Evolutionary conservation across 2,888 invertebrate species (phyloP).

Genomic region (Rhingia rostrata): DNA sequence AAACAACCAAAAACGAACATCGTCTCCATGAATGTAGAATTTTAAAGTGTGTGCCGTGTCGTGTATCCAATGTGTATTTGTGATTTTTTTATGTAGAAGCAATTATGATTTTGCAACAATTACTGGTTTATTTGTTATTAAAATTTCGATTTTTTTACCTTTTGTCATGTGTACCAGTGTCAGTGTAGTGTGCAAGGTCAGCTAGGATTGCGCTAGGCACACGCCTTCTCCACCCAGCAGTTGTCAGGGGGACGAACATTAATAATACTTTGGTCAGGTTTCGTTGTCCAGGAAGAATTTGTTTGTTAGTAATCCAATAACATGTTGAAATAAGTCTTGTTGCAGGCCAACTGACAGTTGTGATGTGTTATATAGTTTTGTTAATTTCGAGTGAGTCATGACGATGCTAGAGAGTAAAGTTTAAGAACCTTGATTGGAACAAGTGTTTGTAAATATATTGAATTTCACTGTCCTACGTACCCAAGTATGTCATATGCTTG

Average conservation of each 20-base stretch:
- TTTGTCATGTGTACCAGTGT: background rate
- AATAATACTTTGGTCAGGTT: background rate
- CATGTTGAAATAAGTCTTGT: background rate
- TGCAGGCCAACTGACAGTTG: conserved; percentile 5
- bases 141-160: background rate
- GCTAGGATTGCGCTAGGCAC: conserved; percentile 26
- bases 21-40: conserved; percentile 14
- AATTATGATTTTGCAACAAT: conserved; percentile 19
- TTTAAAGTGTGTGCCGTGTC: background rate
- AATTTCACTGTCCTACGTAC: too few species aligned
- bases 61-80: conserved; percentile 18
- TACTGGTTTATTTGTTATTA: conserved; percentile 16
- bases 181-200: conserved; percentile 33
- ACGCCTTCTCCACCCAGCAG: background rate
- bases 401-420: background rate
- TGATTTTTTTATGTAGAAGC: background rate
- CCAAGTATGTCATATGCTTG: too few species aligned
- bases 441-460: background rate
- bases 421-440: background rate
- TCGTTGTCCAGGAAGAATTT: background rate
- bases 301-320: background rate
- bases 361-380: conserved; percentile 10
- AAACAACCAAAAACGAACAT: conserved; percentile 32
- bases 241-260: background rate
- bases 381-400: conserved; percentile 29